These are phyloP conservation scores for Tragelaphus imberbis DNA, from an alignment of 2,113 vertebrate species.

Conservation along the genomic window DNA sequence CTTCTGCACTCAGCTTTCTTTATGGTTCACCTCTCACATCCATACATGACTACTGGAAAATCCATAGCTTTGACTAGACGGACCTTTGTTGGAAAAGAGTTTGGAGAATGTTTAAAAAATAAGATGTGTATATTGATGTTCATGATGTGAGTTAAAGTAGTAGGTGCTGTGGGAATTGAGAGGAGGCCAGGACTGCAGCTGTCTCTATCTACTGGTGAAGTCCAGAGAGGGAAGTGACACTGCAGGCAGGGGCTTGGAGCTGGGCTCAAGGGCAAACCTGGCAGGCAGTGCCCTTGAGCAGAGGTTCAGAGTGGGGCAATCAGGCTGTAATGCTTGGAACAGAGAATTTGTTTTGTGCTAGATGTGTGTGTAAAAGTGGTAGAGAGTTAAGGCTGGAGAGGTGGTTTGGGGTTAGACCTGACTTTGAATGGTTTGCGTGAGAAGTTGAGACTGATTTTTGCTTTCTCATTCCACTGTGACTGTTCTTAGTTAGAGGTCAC, in stretches of 20 bases:
- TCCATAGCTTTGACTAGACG: not conserved
- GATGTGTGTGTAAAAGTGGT: not conserved
- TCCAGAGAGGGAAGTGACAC: not conserved
- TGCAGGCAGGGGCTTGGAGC: not conserved
- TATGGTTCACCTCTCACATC: not conserved
- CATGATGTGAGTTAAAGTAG: not conserved
- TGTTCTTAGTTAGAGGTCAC: not conserved
- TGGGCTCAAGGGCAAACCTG: not conserved
- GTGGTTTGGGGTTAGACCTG: not conserved
- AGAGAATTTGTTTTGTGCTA: not conserved
- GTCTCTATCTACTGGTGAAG: not conserved
- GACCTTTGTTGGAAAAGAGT: not conserved
- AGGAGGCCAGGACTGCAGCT: not conserved
- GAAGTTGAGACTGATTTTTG: not conserved
- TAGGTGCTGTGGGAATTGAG: not conserved
- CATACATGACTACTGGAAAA: not conserved
- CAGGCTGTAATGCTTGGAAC: not conserved
- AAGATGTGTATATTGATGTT: not conserved
- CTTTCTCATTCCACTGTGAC: not conserved
- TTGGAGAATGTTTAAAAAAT: not conserved
- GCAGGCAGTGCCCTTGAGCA: not conserved
- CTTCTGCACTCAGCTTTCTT: not conserved
- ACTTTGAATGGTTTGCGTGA: not conserved
- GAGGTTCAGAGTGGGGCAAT: not conserved
- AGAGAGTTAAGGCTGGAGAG: not conserved